Percentiles rank a stretch among this genome's conserved stretches.
phyloP scores from a whole-genome alignment of 1,140 invertebrate species.

The Zaprionus taronus region DNA sequence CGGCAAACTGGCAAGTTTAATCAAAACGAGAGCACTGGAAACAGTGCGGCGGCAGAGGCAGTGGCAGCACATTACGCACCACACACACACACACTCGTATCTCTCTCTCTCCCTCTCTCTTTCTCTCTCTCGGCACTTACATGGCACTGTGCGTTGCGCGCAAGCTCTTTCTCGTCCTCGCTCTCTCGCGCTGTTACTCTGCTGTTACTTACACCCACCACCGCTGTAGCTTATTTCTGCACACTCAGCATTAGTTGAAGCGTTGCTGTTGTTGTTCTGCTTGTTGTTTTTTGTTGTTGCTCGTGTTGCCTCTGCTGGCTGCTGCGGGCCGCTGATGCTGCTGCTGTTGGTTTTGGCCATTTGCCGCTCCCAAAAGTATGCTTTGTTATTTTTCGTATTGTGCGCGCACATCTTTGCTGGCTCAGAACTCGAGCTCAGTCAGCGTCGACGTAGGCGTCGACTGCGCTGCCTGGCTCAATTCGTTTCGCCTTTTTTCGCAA shows the following conservation, averaged over 20 bases:
- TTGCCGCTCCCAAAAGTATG: constrained; percentile 81
- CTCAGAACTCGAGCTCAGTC: constrained; percentile 36
- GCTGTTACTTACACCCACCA: constrained; percentile 20
- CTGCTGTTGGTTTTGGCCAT: constrained; percentile 76
- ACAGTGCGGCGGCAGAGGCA: constrained; percentile 38
- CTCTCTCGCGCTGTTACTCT: constrained; percentile 9
- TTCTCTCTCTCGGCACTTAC: constrained; percentile 48
- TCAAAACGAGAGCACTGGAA: constrained; percentile 83
- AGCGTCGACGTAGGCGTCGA: constrained; percentile 18
- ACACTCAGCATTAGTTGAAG: constrained; percentile 69
- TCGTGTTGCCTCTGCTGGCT: constrained; percentile 33
- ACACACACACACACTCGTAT: constrained; percentile 22
- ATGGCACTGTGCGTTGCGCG: constrained; percentile 40
- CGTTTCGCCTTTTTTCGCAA: constrained; percentile 63
- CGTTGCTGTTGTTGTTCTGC: constrained; percentile 49
- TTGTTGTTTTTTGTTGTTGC: constrained; percentile 28
- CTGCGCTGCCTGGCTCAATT: constrained; percentile 54
- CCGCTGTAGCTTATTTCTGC: constrained; percentile 59
- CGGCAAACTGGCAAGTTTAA: constrained; percentile 64
- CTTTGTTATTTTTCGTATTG: constrained; percentile 80
- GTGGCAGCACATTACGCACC: constrained; percentile 48
- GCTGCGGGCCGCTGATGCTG: constrained; percentile 27
- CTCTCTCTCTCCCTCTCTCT: constrained; percentile 24
- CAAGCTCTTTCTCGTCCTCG: constrained; percentile 26
- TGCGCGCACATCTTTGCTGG: constrained; percentile 77